phyloP scores from a whole-genome alignment of 2,888 invertebrate genomes.

The Hirtodrosophila confusa region DNA sequence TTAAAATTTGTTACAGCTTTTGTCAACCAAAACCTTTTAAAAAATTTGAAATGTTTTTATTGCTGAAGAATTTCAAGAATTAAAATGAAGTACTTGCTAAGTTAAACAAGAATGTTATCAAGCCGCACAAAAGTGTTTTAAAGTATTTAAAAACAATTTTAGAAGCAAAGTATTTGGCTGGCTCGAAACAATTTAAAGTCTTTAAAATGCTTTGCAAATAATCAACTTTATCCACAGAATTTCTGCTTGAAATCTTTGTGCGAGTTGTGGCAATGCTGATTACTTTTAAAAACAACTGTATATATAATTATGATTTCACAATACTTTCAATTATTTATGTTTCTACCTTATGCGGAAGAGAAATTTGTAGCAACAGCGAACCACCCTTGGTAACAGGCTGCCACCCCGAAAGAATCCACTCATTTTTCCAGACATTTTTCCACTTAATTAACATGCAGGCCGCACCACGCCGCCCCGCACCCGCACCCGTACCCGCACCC shows the following conservation, averaged over 20 bases:
- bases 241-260: not conserved
- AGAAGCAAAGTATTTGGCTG: conserved; percentile 17
- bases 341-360: conserved; percentile 20
- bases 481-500: too few relatives aligned
- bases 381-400: conserved; percentile 23
- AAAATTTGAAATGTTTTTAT: too few relatives aligned
- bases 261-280: conserved; percentile 19
- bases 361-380: not conserved
- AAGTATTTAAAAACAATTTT: conserved; percentile 40
- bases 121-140: conserved; percentile 4
- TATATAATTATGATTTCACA: conserved; percentile 36
- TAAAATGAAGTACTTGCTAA: not conserved
- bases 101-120: not conserved
- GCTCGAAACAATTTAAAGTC: conserved; percentile 14
- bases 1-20: too few relatives aligned
- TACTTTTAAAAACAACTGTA: conserved; percentile 39
- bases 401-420: conserved; percentile 21
- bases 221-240: too few relatives aligned
- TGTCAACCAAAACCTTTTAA: too few relatives aligned
- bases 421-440: conserved; percentile 53
- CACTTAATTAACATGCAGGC: conserved; percentile 75
- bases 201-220: conserved; percentile 11
- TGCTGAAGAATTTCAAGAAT: too few relatives aligned
- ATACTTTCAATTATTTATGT: conserved; percentile 56
- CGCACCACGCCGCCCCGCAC: conserved; percentile 15